phyloP scores from a whole-genome alignment of 2,888 invertebrate species.

The Morinoia aosen region DNA sequence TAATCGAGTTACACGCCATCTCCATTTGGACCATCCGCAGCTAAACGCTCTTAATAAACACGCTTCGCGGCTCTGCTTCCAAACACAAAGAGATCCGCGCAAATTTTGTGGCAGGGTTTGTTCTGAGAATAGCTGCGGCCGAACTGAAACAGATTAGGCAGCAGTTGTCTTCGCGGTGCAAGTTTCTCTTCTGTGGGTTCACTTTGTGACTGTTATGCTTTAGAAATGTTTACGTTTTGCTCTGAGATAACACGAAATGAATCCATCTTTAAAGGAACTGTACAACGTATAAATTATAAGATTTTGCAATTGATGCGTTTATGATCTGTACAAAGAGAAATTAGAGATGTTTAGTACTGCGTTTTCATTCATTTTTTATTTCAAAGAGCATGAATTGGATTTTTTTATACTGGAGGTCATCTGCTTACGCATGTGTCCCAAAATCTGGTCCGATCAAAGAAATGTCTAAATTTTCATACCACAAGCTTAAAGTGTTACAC shows the following conservation, averaged over 20 bases:
- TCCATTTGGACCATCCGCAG: conserved; percentile 59
- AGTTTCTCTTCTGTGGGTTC: neutral
- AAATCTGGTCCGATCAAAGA: no score
- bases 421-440: no score
- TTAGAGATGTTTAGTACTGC: neutral
- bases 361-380: neutral
- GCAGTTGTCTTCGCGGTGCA: neutral
- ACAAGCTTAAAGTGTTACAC: no score
- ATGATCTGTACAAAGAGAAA: neutral
- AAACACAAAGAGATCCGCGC: neutral
- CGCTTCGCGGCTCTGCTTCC: neutral
- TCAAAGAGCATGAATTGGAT: no score
- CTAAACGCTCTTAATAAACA: conserved; percentile 24
- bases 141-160: neutral
- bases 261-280: neutral
- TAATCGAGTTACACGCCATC: conserved; percentile 66
- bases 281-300: neutral
- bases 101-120: neutral
- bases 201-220: neutral
- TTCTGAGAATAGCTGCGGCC: neutral
- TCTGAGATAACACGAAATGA: neutral
- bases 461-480: no score
- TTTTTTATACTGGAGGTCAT: no score
- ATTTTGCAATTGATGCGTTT: neutral
- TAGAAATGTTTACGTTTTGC: neutral